These are phyloP conservation scores for Nomada goodeniana DNA, from an alignment of 2,888 invertebrate genomes.

Conservation along the genomic window DNA sequence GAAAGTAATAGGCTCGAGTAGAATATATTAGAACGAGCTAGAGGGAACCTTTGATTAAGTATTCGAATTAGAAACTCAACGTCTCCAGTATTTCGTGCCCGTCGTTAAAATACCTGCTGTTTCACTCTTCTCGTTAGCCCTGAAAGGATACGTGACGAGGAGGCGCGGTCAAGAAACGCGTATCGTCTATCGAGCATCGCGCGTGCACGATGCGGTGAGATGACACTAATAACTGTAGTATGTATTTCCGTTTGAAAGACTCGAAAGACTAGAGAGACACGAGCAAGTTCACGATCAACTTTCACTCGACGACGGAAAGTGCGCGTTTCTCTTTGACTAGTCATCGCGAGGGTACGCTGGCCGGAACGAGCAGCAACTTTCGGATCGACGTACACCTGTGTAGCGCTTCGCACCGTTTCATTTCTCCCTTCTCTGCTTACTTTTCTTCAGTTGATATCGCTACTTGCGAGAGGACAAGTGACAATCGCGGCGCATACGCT, in stretches of 20 bases:
- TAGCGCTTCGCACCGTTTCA: not conserved
- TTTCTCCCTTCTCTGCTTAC: not conserved
- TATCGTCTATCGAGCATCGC: not conserved
- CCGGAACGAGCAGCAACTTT: constrained; percentile 1
- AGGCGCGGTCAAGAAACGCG: not conserved
- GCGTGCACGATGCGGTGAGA: not conserved
- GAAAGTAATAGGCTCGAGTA: too few species aligned
- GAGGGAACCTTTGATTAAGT: too few species aligned
- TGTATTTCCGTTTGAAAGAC: constrained; percentile 30
- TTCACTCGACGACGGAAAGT: constrained; percentile 74
- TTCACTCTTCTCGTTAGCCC: too few species aligned
- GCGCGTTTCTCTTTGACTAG: constrained; percentile 53
- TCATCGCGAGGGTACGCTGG: constrained; percentile 12
- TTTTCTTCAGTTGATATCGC: not conserved
- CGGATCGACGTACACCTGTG: not conserved
- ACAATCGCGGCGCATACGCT: not conserved
- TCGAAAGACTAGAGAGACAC: constrained; percentile 19
- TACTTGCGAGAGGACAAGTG: not conserved
- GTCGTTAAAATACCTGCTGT: too few species aligned
- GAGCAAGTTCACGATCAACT: constrained; percentile 83
- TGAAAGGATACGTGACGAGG: not conserved
- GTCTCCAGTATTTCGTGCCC: too few species aligned
- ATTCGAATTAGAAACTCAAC: too few species aligned
- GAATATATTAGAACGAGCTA: too few species aligned
- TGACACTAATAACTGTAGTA: too few species aligned